Conservation (phyloP, 35 echinoderm and acorn worm genomes). For the Patiria miniata region DNA sequence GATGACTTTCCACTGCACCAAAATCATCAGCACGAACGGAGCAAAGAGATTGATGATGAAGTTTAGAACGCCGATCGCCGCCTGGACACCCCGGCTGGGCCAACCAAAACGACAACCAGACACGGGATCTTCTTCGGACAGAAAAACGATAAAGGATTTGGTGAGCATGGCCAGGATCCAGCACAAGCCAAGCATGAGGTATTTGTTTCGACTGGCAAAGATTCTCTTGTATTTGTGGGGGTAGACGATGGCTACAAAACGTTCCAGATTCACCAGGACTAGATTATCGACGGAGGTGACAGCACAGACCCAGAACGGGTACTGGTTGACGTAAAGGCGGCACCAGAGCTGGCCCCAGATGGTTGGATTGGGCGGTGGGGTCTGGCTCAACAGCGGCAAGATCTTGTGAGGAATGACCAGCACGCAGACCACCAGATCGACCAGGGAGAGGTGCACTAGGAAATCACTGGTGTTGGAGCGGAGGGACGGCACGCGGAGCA, state of each 20-base stretch:
- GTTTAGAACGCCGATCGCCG: background rate
- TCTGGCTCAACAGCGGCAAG: background rate
- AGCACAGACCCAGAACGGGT: slow-evolving; percentile 51
- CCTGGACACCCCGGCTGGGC: background rate
- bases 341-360: slow-evolving; percentile 43
- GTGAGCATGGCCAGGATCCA: slow-evolving; percentile 36
- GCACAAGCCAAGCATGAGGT: background rate
- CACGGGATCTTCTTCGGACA: background rate
- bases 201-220: background rate
- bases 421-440: slow-evolving; percentile 44
- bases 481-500: slow-evolving; percentile 49
- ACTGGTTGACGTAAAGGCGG: slow-evolving; percentile 52
- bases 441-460: slow-evolving; percentile 47
- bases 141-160: background rate
- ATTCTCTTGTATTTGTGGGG: slow-evolving; percentile 38
- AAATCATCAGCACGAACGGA: background rate
- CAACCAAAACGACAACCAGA: background rate
- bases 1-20: background rate
- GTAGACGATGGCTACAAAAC: slow-evolving; percentile 42
- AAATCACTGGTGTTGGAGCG: slow-evolving; percentile 52
- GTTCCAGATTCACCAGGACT: slow-evolving; percentile 23
- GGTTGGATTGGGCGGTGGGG: slow-evolving; percentile 16
- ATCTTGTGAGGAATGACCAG: slow-evolving; percentile 60
- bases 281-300: slow-evolving; percentile 47
- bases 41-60: background rate